These are phyloP conservation scores for Nephrotoma flavescens DNA, from an alignment of 2,888 invertebrate genomes.

Conservation along the genomic window DNA sequence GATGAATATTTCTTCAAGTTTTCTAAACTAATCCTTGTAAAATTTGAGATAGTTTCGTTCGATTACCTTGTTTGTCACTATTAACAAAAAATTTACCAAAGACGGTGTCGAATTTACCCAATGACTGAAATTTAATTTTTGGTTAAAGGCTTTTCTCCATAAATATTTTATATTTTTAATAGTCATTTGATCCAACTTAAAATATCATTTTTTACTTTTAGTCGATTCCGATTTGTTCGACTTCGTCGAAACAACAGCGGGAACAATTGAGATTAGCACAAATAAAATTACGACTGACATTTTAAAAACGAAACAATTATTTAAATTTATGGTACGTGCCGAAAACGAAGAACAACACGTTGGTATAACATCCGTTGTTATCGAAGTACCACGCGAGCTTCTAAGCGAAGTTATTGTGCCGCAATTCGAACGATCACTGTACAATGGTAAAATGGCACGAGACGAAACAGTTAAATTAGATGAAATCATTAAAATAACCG, in stretches of 20 bases:
- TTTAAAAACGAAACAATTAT: background rate
- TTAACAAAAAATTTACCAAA: too few relatives aligned
- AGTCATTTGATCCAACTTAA: background rate
- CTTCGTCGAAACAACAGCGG: background rate
- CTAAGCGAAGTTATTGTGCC: background rate
- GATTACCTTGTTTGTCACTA: too few relatives aligned
- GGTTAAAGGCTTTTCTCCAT: too few relatives aligned
- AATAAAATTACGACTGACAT: background rate
- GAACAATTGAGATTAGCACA: background rate
- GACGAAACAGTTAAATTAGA: too few relatives aligned
- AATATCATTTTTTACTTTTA: background rate
- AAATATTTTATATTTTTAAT: background rate
- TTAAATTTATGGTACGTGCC: constrained; percentile 4
- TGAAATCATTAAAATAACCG: background rate
- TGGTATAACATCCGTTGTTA: background rate
- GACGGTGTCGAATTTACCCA: too few relatives aligned
- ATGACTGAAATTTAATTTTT: too few relatives aligned
- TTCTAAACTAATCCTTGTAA: too few relatives aligned
- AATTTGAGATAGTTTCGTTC: too few relatives aligned
- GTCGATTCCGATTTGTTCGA: background rate
- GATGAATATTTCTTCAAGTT: too few relatives aligned
- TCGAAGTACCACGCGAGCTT: background rate
- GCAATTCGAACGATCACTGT: background rate
- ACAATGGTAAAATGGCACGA: background rate
- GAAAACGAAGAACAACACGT: background rate